Evolutionary conservation across 2,888 invertebrate genomes (phyloP).

Genomic region (Sinodicranocentrus sp.): DNA sequence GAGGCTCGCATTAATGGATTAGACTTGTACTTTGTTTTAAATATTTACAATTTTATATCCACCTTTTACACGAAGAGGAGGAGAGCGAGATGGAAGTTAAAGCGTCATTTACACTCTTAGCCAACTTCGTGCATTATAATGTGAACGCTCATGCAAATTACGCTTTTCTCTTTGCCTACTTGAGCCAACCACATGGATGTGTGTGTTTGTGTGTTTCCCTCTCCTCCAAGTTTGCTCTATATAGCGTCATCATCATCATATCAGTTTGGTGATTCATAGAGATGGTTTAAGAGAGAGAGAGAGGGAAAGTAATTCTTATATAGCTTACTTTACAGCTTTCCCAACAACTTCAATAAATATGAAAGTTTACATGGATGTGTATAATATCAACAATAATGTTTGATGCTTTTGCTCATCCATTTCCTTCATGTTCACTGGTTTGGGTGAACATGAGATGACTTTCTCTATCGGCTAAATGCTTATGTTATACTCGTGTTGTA

Average conservation of each 20-base stretch:
- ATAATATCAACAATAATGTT: slow-evolving; percentile 28
- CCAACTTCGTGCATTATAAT: slow-evolving; percentile 2
- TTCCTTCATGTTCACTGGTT: slow-evolving; percentile 25
- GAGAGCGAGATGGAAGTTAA: slow-evolving; percentile 9
- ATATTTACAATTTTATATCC: slow-evolving; percentile 28
- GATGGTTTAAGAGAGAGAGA: background rate
- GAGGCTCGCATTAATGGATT: no score
- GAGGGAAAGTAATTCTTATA: slow-evolving; percentile 28
- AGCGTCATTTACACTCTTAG: slow-evolving; percentile 24
- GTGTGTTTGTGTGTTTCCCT: background rate
- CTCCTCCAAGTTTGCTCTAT: no score
- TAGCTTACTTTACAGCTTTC: slow-evolving; percentile 12
- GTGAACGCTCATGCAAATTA: slow-evolving; percentile 16
- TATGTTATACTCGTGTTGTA: background rate
- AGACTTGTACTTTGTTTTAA: slow-evolving; percentile 3
- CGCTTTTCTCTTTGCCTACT: background rate
- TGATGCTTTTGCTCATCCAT: slow-evolving; percentile 33
- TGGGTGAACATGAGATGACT: slow-evolving; percentile 23
- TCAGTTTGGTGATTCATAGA: slow-evolving; percentile 8
- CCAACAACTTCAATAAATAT: slow-evolving; percentile 42
- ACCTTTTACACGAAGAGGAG: background rate
- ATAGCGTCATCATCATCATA: background rate
- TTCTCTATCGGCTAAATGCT: slow-evolving; percentile 2
- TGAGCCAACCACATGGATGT: background rate
- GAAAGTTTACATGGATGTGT: slow-evolving; percentile 16